Percentiles rank a stretch among this genome's conserved stretches.
Evolutionary conservation across 53 echinoderm and acorn worm genomes (phyloP).

Genomic region (Echinarachnius parma): DNA sequence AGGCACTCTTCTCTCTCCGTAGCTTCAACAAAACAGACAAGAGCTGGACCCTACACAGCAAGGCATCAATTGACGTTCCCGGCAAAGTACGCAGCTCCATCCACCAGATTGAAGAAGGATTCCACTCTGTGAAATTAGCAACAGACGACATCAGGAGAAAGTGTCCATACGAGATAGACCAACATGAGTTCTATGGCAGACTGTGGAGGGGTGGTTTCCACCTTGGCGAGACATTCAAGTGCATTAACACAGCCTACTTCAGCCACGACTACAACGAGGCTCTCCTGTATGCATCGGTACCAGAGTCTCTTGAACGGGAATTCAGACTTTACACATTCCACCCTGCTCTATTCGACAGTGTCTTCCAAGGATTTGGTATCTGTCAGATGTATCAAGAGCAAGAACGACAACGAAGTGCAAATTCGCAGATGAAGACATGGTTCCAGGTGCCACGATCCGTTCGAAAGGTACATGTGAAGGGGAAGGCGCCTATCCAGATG

Average conservation of each 20-base stretch:
- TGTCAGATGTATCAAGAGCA: conserved; percentile 86
- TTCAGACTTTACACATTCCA: conserved; percentile 82
- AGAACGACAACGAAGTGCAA: conserved; percentile 63
- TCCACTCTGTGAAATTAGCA: conserved; percentile 69
- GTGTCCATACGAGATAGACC: conserved; percentile 82
- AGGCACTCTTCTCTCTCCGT: conserved; percentile 75
- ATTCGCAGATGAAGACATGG: conserved; percentile 65
- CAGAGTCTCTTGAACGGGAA: conserved; percentile 78
- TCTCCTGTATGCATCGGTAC: conserved; percentile 72
- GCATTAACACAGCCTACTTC: conserved; percentile 89
- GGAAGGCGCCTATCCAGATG: conserved; percentile 67
- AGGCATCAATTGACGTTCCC: conserved; percentile 69
- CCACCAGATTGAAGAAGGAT: conserved; percentile 69
- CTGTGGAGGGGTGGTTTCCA: conserved; percentile 92
- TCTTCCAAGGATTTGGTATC: conserved; percentile 95
- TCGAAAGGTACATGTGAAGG: conserved; percentile 75
- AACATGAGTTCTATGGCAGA: conserved; percentile 80
- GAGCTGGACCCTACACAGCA: conserved; percentile 80
- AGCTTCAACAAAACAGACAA: conserved; percentile 75
- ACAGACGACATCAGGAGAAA: conserved; percentile 84
- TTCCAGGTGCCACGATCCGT: conserved; percentile 90
- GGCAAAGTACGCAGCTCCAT: conserved; percentile 63
- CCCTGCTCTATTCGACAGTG: conserved; percentile 82
- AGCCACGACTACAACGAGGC: conserved; percentile 88
- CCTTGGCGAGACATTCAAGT: conserved; percentile 80